These are phyloP conservation scores for Sinella curviseta DNA, from an alignment of 1,140 invertebrate species.

Conservation along the genomic window DNA sequence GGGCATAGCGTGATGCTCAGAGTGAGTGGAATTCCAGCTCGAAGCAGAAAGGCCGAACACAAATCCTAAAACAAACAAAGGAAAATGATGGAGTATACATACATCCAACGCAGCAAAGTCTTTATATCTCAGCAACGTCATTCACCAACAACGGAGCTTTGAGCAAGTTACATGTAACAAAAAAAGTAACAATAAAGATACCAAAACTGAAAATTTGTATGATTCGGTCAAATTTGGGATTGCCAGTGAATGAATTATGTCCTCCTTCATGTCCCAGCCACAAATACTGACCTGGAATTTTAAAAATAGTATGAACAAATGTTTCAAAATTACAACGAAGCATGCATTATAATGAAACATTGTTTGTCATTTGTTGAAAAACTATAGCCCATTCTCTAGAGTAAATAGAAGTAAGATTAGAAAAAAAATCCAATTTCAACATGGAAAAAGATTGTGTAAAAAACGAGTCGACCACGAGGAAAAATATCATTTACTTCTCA, in stretches of 20 bases:
- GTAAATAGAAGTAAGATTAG: no score
- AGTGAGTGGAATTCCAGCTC: conserved; percentile 13
- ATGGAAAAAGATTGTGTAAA: no score
- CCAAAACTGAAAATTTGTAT: conserved; percentile 4
- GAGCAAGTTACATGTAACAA: not conserved
- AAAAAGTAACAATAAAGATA: not conserved
- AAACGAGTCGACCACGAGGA: not conserved
- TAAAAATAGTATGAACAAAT: no score
- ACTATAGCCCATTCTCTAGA: no score
- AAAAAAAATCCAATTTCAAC: no score
- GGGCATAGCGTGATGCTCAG: conserved; percentile 24
- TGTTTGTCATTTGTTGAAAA: no score
- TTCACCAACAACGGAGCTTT: no score
- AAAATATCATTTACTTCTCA: not conserved
- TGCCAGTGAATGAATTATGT: conserved; percentile 10
- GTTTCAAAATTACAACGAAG: no score
- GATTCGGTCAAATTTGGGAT: conserved; percentile 11
- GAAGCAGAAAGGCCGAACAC: not conserved
- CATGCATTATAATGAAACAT: no score
- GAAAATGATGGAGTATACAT: not conserved
- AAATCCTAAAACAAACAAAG: conserved; percentile 6
- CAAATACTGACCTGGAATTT: not conserved
- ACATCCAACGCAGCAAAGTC: no score
- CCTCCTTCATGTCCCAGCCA: conserved; percentile 24
- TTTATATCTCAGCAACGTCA: no score